Evolutionary conservation across 2,888 invertebrate species (phyloP).

Genomic region (Diaperis boleti): DNA sequence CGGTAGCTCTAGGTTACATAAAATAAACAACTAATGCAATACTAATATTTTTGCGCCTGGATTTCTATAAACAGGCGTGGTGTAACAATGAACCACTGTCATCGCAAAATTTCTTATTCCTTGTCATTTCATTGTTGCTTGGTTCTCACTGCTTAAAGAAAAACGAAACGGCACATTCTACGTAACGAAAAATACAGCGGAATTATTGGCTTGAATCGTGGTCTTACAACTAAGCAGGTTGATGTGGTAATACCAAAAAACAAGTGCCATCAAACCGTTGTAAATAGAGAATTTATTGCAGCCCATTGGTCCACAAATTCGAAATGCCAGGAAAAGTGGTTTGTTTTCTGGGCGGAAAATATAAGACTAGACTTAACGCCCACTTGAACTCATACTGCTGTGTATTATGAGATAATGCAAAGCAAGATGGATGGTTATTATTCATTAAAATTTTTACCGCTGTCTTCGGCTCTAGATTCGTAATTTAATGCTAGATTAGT

Average conservation of each 20-base stretch:
- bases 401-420: conserved; percentile 18
- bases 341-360: conserved; percentile 13
- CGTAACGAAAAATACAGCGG: conserved; percentile 38
- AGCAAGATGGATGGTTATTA: conserved; percentile 32
- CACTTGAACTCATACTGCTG: not conserved
- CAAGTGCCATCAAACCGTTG: conserved; percentile 42
- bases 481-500: conserved; percentile 43
- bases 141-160: conserved; percentile 14
- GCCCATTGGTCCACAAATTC: conserved; percentile 33
- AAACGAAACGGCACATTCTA: not conserved
- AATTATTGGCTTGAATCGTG: conserved; percentile 41
- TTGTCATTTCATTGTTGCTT: conserved; percentile 11
- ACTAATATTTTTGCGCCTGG: conserved; percentile 46
- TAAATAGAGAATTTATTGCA: conserved; percentile 43
- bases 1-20: conserved; percentile 46
- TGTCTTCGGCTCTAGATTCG: conserved; percentile 28
- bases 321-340: conserved; percentile 34
- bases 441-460: conserved; percentile 38
- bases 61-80: conserved; percentile 48
- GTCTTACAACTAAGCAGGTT: conserved; percentile 39
- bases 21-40: conserved; percentile 46
- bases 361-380: conserved; percentile 15
- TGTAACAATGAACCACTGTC: conserved; percentile 43
- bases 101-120: conserved; percentile 12
- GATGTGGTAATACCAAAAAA: conserved; percentile 45